Base-by-base conservation (phyloP, 2,888 invertebrate genomes). In the Matsumyia berberina region DNA sequence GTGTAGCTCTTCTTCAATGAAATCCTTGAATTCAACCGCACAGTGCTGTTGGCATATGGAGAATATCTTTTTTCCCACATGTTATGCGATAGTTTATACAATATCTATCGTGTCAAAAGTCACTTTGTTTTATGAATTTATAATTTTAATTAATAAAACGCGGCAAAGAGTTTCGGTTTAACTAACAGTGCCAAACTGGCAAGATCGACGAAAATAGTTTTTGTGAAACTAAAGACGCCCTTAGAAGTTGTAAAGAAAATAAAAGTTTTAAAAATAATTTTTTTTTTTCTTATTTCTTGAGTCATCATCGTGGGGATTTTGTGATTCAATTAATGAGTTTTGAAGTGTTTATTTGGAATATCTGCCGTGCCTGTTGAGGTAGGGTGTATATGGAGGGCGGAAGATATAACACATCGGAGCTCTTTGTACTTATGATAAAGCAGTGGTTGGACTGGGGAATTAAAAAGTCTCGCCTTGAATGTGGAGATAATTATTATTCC, bases 141-240 rank as follows among this genome's bases (percentile, higher is more conserved):
- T 44, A 70, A 64, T 70, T 66, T 70, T 31, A 70, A 72, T 78
- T 55, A 62, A 70, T 37, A 19, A 70, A 60, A 55, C 31, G 11
- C 24, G 44, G 29, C 15, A 29, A 15, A 17, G 29, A 31, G 31
- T 31, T 11, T 17, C 6, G 17, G 24, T 19, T n/a, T n/a, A 24
- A 2, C 19, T 35, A 7, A 3, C 6, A 57, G 17, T 55, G 66
- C n/a, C 31, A 58, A 49, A 29, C 6, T 19, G 60, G 53, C 72
- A 72, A 60, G 72, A 60, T 60, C 72, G 24, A 24, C 24, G 24
- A 24, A 53, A 67, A 67, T 53, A 67, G 37, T 37, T n/a, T 19
- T 19, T 1, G 12, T 19, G 19, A 44, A 15, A 33, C 11, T n/a
- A 33, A 35, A 49, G 24, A 35, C 5, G 37, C 66, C 66, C 66